Evolutionary conservation across 2,888 invertebrate species (phyloP).

Genomic region (Busseola fusca): DNA sequence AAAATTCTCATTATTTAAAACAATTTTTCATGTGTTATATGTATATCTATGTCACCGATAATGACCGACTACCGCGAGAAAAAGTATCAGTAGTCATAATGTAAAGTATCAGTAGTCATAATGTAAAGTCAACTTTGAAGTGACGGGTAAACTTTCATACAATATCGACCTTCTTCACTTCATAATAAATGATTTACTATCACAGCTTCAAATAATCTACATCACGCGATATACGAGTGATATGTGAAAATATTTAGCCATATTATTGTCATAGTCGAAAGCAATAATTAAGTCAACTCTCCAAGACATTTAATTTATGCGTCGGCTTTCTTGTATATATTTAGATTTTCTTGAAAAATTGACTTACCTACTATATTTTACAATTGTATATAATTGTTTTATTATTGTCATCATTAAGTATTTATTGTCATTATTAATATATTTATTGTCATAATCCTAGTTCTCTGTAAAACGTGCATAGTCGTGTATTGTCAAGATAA

Average conservation of each 20-base stretch:
- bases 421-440: conserved; percentile 58
- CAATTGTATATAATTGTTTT: conserved; percentile 54
- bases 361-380: conserved; percentile 58
- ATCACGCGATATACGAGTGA: conserved; percentile 78
- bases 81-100: conserved; percentile 71
- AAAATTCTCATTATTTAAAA: conserved; percentile 63
- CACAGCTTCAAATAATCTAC: conserved; percentile 81
- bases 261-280: conserved; percentile 55
- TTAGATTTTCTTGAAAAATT: conserved; percentile 58
- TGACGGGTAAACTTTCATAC: conserved; percentile 70
- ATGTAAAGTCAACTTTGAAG: conserved; percentile 66
- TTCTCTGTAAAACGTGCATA: conserved; percentile 53
- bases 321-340: conserved; percentile 50
- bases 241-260: conserved; percentile 80
- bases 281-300: conserved; percentile 59
- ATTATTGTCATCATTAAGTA: conserved; percentile 52
- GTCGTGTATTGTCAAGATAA: conserved; percentile 27
- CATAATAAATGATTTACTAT: conserved; percentile 76
- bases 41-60: conserved; percentile 50
- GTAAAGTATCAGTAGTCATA: conserved; percentile 61
- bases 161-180: conserved; percentile 70
- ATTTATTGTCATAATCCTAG: conserved; percentile 57
- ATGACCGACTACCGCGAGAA: conserved; percentile 70
- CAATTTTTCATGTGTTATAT: conserved; percentile 50
- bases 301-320: conserved; percentile 49